Base-by-base conservation (phyloP, 2,888 invertebrate genomes). In the Nymphalis polychloros region DNA sequence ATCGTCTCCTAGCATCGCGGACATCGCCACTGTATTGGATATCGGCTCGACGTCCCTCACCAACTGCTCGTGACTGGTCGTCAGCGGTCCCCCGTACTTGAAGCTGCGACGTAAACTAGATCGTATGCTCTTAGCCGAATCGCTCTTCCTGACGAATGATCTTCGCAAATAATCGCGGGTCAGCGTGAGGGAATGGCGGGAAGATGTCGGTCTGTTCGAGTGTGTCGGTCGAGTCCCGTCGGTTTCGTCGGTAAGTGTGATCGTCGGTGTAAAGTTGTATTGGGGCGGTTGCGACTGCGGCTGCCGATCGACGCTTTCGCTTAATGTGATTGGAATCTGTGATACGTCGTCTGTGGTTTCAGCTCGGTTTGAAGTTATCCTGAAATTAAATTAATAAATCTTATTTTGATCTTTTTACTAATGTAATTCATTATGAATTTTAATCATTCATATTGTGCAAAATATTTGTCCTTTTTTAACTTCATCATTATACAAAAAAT, bases 11-110 rank as follows among this genome's bases (percentile, higher is more conserved):
- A 85, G 68, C 81, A 90, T 84, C 65, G 86, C 84, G 8, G 94
- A 94, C 90, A 92, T 86, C 0, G 91, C 89, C 0, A 90, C 90
- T 0, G 92, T 92, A 35, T 81, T 89, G 0, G 92, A 92, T n/a
- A 94, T 94, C 0, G 95, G 95, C 48, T 94, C 94, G 0, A 92
- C 94, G 1, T 93, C 93, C 35, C 94, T 91, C 6, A 95, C 94
- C 72, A 95, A 83, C 63, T 93, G 93, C 76, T 95, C 94, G 59
- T 94, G 93, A 75, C 94, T 94, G 2, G 86, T 89, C 0, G 89
- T 88, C 67, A 90, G 69, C 0, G 78, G 80, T 80, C 87, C 82
- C 80, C 94, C 82, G 76, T 93, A 88, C 69, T 86, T 85, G 73
- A 92, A 90, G 76, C 89, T 89, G 55, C 92, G 79, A 4, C 92